Base-by-base conservation (phyloP, 2,888 invertebrate genomes). In the Linnaemya tessellans region DNA sequence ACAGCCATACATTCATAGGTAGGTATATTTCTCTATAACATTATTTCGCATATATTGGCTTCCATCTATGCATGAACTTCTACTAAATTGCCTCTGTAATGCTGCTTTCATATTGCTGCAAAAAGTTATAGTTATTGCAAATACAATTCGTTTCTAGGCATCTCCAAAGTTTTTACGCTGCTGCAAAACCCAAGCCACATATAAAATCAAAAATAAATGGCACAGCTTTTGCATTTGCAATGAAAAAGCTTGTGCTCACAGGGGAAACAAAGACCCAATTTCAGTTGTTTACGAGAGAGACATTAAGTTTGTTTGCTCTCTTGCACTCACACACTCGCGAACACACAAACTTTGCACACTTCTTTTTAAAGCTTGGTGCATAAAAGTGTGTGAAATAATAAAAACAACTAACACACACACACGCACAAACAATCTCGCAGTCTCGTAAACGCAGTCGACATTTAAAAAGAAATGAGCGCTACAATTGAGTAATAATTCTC, bases 171-270 rank as follows among this genome's bases (percentile, higher is more conserved):
- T 30, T 5, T 3, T 30, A 49, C 60, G 46, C 62, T 49, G 62
- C 58, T 70, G 71, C 79, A 58, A 49, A 65, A 84, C 35, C 75
- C 71, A 38, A n/a, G 11, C n/a, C n/a, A n/a, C 4, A 30, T 11
- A 20, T 1, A 18, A 54, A 15, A 0, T 7, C 1, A 46, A 20
- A 9, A 70, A 79, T 68, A 84, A 83, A 80, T 54, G 77, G 64
- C 11, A 81, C 56, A 87, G 84, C 84, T 84, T 86, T 82, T 80
- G 85, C 74, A 67, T 78, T 87, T 87, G 84, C 51, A 75, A 82
- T 80, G 71, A 86, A 77, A 81, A 84, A 81, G 77, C 65, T 74
- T 68, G 20, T 11, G 25, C 62, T 74, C 46, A 46, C 25, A 70
- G 73, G 64, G 65, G 75, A 80, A 84, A 65, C 70, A 9, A n/a